Base-by-base conservation (phyloP, 1,140 invertebrate species). In the Megathymus violae region DNA sequence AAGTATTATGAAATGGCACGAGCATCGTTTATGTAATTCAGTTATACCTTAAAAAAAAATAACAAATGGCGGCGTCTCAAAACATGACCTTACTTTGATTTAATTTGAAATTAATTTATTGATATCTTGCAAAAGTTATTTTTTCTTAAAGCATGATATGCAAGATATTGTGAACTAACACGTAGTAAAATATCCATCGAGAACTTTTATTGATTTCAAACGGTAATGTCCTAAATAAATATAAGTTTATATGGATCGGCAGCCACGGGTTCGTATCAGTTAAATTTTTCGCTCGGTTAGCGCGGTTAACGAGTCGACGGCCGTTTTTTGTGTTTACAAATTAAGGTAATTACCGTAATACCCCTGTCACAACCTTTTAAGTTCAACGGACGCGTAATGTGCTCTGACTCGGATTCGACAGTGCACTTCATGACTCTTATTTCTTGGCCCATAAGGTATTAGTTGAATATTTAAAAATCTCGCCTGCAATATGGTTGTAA, bases 281-380 rank as follows among this genome's bases (percentile, higher is more conserved):
- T 70, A 78, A 73, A 83, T 74, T 72, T 76, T 71, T 71, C 70
- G 59, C 69, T 69, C 63, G 41, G 67, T 71, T 62, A 71, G 65
- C 62, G 40, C 51, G n/a, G n/a, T 68, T 67, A 59, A 47, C 61
- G 63, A 68, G 16, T 44, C 63, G 72, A 74, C 71, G 70, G 64
- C 43, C 69, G 62, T 79, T 82, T 86, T 84, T 84, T 81, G 68
- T 84, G 76, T 82, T 85, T 80, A 84, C 80, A 83, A 88, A 85
- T 85, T 88, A 85, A 84, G 74, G 77, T 80, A 82, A 83, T 85
- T 82, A 84, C 78, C 74, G 78, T 84, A 83, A 83, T 83, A 80
- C 65, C 64, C 69, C 75, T 79, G 81, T 78, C 85, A 80, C 75
- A 84, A 84, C 80, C 78, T 88, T 85, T 82, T 82, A 80, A 87